Percentiles rank a stretch among this genome's conserved stretches.
Evolutionary conservation across 2,113 vertebrate genomes (phyloP).

Genomic region (Erinaceus europaeus): DNA sequence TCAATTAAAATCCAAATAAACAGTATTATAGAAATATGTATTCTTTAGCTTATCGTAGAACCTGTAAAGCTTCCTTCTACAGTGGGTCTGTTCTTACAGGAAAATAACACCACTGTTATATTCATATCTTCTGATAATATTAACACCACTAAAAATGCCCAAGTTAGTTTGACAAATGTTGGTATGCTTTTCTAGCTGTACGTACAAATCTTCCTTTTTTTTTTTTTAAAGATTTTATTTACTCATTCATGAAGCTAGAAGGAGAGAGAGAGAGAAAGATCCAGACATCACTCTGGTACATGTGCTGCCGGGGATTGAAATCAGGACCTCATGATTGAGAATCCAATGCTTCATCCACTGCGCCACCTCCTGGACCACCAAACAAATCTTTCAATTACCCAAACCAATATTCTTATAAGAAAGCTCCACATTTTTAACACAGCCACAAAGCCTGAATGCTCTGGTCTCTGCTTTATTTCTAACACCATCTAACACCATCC

Average conservation of each 20-base stretch:
- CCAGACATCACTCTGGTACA: no score
- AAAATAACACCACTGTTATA: neutral
- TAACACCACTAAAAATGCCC: neutral
- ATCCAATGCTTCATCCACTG: no score
- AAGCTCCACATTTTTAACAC: neutral
- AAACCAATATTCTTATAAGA: neutral
- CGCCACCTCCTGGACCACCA: no score
- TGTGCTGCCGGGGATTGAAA: no score
- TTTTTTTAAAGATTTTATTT: no score
- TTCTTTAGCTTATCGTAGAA: conserved; percentile 1
- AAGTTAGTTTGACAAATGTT: neutral
- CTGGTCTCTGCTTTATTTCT: neutral
- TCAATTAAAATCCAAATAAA: neutral
- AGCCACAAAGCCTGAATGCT: neutral
- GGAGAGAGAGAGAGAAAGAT: no score
- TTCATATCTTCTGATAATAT: neutral
- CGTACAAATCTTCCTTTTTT: neutral
- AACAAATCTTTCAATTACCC: neutral
- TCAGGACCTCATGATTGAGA: no score
- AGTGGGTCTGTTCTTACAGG: neutral
- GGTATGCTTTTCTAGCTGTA: neutral
- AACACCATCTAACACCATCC: neutral
- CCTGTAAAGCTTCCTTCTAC: neutral
- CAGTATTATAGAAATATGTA: conserved; percentile 15
- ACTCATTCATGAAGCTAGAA: no score